Evolutionary conservation across 1,140 invertebrate species (phyloP).

Genomic region (Drosophila pectinifera): DNA sequence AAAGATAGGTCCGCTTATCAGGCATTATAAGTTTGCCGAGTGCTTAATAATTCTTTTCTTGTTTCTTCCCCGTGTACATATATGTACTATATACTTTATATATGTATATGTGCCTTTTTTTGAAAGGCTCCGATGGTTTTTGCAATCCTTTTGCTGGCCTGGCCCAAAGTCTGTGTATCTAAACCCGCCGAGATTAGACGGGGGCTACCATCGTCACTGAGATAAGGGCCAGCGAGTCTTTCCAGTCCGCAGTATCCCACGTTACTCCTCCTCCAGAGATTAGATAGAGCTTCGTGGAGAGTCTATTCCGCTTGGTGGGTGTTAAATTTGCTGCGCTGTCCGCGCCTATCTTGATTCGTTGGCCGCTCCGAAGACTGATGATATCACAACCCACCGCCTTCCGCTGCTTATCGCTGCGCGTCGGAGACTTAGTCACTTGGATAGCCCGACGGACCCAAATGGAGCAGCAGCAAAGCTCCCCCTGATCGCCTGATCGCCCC

Average conservation of each 20-base stretch:
- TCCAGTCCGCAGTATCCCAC: not conserved
- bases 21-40: slow-evolving; percentile 71
- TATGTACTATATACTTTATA: not conserved
- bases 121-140: slow-evolving; percentile 8
- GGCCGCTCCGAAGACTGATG: slow-evolving; percentile 3
- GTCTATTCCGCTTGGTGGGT: not conserved
- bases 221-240: slow-evolving; percentile 18
- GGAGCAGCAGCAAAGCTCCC: slow-evolving; percentile 15
- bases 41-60: slow-evolving; percentile 52
- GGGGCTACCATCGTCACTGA: slow-evolving; percentile 13
- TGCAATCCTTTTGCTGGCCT: slow-evolving; percentile 21
- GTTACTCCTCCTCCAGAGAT: slow-evolving; percentile 5
- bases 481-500: slow-evolving; percentile 30
- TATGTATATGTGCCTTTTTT: not conserved
- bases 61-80: slow-evolving; percentile 21
- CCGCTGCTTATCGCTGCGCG: slow-evolving; percentile 21
- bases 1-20: slow-evolving; percentile 64
- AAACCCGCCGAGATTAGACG: slow-evolving; percentile 24
- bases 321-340: slow-evolving; percentile 4
- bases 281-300: slow-evolving; percentile 5
- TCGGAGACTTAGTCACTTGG: slow-evolving; percentile 30
- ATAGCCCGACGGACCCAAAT: slow-evolving; percentile 19
- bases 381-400: slow-evolving; percentile 17
- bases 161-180: slow-evolving; percentile 25
- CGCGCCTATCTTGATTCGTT: slow-evolving; percentile 1